These are phyloP conservation scores for Cybosia mesomella DNA, from an alignment of 2,888 invertebrate genomes.

Conservation along the genomic window DNA sequence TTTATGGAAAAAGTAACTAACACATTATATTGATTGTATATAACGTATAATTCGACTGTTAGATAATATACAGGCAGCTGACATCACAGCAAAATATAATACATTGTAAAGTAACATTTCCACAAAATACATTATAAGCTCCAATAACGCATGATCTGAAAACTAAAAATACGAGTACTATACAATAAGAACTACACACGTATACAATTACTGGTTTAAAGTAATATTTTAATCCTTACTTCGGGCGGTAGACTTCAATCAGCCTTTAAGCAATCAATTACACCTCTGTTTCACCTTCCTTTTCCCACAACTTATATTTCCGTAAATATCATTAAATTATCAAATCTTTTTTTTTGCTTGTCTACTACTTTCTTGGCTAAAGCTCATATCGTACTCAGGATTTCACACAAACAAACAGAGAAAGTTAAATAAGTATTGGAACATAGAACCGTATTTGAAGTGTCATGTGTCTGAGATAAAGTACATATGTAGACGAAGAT, in stretches of 20 bases:
- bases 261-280: constrained; percentile 37
- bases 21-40: too few relatives aligned
- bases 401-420: constrained; percentile 30
- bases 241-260: constrained; percentile 20
- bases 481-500: constrained; percentile 15
- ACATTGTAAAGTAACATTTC: neutral
- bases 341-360: constrained; percentile 25
- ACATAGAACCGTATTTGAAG: constrained; percentile 23
- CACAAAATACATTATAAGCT: neutral
- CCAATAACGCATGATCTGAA: neutral
- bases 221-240: constrained; percentile 12
- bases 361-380: constrained; percentile 21
- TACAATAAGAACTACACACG: neutral
- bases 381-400: constrained; percentile 16
- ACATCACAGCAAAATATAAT: too few relatives aligned
- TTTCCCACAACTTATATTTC: constrained; percentile 32
- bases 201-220: neutral
- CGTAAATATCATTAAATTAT: constrained; percentile 30
- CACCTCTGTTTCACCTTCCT: constrained; percentile 45
- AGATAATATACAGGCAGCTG: too few relatives aligned
- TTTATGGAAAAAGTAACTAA: too few relatives aligned
- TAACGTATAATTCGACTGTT: too few relatives aligned
- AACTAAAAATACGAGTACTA: neutral
- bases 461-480: constrained; percentile 20
- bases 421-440: constrained; percentile 27